Evolutionary conservation across 2,113 vertebrate genomes (phyloP), one percentile per base, ranked within the genome.

Genomic region (Donacobius atricapilla): DNA sequence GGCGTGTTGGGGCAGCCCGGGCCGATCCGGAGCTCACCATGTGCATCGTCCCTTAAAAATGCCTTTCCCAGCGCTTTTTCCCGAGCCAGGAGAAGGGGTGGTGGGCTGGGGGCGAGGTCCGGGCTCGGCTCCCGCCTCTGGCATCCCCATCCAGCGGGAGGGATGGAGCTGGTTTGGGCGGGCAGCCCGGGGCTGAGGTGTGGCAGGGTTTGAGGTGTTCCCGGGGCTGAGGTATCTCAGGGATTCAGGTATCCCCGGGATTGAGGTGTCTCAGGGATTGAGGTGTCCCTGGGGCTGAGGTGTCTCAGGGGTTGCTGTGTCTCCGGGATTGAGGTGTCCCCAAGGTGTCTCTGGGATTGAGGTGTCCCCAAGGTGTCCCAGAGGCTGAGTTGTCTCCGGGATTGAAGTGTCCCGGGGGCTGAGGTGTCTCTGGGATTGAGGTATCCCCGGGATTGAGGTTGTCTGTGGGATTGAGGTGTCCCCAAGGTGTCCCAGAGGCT

Each of bases 131-230:
- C 47, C 50, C 2, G 1, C 27, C 30, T 87, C 44, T 2, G 25
- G 35, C 48, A 3, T 22, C 33, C 0, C 4, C 20, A 0, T 7
- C 9, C 11, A 3, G 2, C 0, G 22, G 73, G 48, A 2, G 40
- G 56, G 69, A 35, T 48, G 85, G 76, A 63, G 83, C 4, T 3
- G 11, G 24, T 4, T 7, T 6, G 64, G 37, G 6, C 18, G 1
- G 17, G 40, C 24, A 45, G 47, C 22, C 24, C 7, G 35, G 47
- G 47, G 3, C 1, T 28, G 58, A 27, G 58, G 30, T 16, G 30
- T 30, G 18, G 2, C 11, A 3, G 24, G 53, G 10, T 3, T 6
- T 11, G 16, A 19, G 9, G 13, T 6, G 30, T 23, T 9, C 2
- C 6, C 3, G 23, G 68, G 47, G 5, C 6, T 6, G 47, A 23